Evolutionary conservation across 2,113 vertebrate genomes (phyloP).

Genomic region (Tupaia tana): DNA sequence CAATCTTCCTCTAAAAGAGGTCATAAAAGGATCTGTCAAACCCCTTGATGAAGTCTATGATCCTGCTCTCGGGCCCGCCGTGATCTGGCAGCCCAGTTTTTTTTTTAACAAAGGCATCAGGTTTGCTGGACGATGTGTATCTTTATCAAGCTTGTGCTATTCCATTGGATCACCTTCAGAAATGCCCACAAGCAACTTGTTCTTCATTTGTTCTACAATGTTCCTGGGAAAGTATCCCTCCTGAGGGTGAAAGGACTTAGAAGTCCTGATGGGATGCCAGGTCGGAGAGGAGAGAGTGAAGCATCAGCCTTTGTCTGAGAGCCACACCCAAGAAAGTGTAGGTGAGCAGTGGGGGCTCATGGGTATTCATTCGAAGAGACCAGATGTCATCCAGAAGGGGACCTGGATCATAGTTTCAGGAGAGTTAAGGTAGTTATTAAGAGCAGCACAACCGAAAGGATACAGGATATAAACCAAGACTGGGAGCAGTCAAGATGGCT

Average conservation of each 20-base stretch:
- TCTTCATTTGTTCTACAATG: conserved; percentile 37
- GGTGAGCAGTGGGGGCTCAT: neutral
- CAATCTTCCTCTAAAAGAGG: neutral
- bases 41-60: neutral
- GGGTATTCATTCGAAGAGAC: neutral
- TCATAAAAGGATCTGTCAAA: conserved; percentile 33
- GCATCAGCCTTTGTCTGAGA: neutral
- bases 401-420: neutral
- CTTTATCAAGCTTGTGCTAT: neutral
- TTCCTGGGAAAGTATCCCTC: neutral
- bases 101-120: conserved; percentile 18
- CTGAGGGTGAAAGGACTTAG: neutral
- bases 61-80: neutral
- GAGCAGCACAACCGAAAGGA: neutral
- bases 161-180: neutral
- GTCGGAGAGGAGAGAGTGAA: neutral
- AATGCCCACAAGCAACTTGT: neutral
- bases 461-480: neutral
- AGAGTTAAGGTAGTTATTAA: neutral
- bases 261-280: neutral
- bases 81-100: neutral
- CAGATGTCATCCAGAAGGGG: neutral
- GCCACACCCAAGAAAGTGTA: neutral
- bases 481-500: neutral
- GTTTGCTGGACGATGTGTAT: neutral